Percentiles rank a stretch among this genome's conserved stretches.
Conservation (phyloP, 1,140 invertebrate species). For the Sminthurides bifidus region DNA sequence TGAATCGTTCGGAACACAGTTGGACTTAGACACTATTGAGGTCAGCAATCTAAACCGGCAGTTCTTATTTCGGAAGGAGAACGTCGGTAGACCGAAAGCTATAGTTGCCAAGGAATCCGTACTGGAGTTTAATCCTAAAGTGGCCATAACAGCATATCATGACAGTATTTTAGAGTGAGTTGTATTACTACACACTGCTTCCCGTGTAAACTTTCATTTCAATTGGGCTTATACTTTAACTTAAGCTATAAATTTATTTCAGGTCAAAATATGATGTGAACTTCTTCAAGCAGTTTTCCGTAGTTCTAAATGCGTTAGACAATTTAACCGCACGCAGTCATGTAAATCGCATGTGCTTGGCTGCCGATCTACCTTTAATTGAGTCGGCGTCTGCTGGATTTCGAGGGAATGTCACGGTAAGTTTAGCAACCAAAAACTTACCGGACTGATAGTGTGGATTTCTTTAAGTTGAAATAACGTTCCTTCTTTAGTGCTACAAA, state of each 20-base stretch:
- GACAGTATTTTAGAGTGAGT: slow-evolving; percentile 83
- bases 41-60: slow-evolving; percentile 98
- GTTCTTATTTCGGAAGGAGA: slow-evolving; percentile 93
- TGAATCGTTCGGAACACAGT: no score
- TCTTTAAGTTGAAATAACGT: no score
- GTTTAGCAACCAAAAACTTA: no score
- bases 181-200: slow-evolving; percentile 5
- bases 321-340: slow-evolving; percentile 93
- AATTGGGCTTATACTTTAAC: no score
- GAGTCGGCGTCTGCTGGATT: slow-evolving; percentile 97
- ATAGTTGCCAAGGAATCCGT: slow-evolving; percentile 78
- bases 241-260: no score
- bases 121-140: slow-evolving; percentile 74
- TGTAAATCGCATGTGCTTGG: slow-evolving; percentile 97
- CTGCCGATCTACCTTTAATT: slow-evolving; percentile 81
- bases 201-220: not conserved
- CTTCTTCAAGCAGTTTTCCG: slow-evolving; percentile 82
- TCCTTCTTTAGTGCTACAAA: slow-evolving; percentile 60
- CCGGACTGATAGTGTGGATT: no score
- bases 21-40: slow-evolving; percentile 98
- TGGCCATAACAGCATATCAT: slow-evolving; percentile 78
- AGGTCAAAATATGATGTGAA: slow-evolving; percentile 78
- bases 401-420: slow-evolving; percentile 66
- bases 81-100: slow-evolving; percentile 95
- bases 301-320: slow-evolving; percentile 96